phyloP scores from a whole-genome alignment of 92 coral and sea anemone genomes.

The Desmophyllum pertusum region DNA sequence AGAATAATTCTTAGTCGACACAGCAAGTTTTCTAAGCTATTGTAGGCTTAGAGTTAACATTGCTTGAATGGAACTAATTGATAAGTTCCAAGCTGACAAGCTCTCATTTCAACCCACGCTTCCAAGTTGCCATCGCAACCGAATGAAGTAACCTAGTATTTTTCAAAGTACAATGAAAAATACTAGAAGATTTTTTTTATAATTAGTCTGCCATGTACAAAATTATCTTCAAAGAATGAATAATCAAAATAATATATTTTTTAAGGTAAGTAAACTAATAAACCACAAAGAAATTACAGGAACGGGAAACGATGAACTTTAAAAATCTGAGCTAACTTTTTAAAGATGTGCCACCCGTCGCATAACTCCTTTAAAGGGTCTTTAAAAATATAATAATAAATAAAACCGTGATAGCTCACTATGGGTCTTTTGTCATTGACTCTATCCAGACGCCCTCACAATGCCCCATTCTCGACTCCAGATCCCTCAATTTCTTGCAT shows the following conservation, averaged over 20 bases:
- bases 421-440: too few relatives aligned
- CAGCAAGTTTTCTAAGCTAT: background rate
- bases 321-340: background rate
- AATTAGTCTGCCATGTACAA: too few relatives aligned
- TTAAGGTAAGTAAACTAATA: too few relatives aligned
- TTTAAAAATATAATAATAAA: too few relatives aligned
- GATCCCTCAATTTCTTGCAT: background rate
- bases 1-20: background rate
- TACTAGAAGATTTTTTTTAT: too few relatives aligned
- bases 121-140: slow-evolving; percentile 1
- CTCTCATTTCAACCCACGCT: background rate
- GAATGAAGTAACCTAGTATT: background rate
- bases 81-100: background rate
- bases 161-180: too few relatives aligned
- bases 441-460: too few relatives aligned
- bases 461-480: background rate
- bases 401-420: too few relatives aligned
- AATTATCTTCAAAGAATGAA: too few relatives aligned
- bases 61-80: background rate
- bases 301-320: background rate
- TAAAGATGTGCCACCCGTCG: background rate
- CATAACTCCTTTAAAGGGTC: background rate
- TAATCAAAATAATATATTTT: too few relatives aligned
- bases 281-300: background rate
- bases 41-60: too few relatives aligned